Evolutionary conservation across 2,888 invertebrate genomes (phyloP).

Genomic region (Salticus scenicus): DNA sequence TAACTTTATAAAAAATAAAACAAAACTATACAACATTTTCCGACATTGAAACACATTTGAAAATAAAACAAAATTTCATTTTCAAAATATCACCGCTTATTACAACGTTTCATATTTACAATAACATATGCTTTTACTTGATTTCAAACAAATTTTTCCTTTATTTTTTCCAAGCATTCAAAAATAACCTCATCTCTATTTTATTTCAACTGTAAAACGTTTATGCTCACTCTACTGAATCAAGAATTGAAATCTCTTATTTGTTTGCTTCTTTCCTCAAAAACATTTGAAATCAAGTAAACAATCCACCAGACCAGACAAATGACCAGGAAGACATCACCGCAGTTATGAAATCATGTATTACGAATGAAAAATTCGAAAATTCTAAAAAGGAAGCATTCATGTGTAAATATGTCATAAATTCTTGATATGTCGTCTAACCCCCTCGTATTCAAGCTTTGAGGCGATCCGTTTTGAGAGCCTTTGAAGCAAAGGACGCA

Average conservation of each 20-base stretch:
- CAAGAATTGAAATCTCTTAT: neutral
- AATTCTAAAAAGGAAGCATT: slow-evolving; percentile 1
- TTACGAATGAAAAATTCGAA: neutral
- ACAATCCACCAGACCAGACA: neutral
- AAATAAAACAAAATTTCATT: too few species aligned
- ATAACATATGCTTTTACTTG: too few species aligned
- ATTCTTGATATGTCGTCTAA: neutral
- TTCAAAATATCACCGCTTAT: too few species aligned
- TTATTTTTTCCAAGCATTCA: neutral
- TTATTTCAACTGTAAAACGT: neutral
- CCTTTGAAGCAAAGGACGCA: neutral
- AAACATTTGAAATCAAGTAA: neutral
- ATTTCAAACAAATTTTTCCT: too few species aligned
- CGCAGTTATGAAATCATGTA: neutral
- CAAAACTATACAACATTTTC: too few species aligned
- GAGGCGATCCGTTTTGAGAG: neutral
- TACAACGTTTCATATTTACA: too few species aligned
- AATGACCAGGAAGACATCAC: neutral
- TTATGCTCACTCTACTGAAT: neutral
- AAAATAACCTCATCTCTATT: neutral
- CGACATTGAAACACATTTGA: too few species aligned
- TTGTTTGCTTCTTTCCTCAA: neutral
- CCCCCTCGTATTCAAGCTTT: neutral
- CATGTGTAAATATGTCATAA: slow-evolving; percentile 4
- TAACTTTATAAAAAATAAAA: too few species aligned